Base-by-base conservation (phyloP, 2,113 vertebrate species). In the Periophthalmus modestus region DNA sequence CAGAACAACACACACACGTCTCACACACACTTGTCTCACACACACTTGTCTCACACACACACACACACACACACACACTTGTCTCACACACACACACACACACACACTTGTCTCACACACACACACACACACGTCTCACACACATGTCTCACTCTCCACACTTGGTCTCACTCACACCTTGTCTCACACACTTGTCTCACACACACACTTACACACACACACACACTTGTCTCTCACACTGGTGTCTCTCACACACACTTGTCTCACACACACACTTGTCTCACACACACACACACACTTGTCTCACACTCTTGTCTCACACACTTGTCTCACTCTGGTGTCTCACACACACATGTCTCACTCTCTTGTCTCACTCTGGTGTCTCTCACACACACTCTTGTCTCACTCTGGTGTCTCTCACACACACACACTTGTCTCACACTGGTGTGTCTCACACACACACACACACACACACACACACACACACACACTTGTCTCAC, bases 21-120 rank as follows among this genome's bases (percentile, higher is more conserved):
- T 21, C n/a, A 21, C n/a, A n/a, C n/a, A n/a, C n/a, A n/a, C n/a
- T n/a, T n/a, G n/a, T n/a, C n/a, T n/a, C 65, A 34, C 33, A 68
- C 21, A 46, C 46, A 74, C 66, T n/a, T n/a, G n/a, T n/a, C n/a
- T n/a, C n/a, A n/a, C 21, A 46, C 46, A 74, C 66, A 63, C 16
- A 59, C 59, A 50, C 63, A 19, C 4, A 19, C 50, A 54, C 55
- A 67, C 54, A 70, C 55, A 59, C 54, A 72, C 14, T 7, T 47
- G 58, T 9, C 61, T 69, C 67, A 54, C 24, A 48, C 62, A 62
- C 36, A 28, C 67, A 74, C 63, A 55, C 55, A 71, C 65, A 34
- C 33, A 68, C 21, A 46, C 46, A 74, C 66, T n/a, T n/a, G n/a
- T n/a, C n/a, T n/a, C n/a, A n/a, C 21, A 46, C 46, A 74, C 66